Evolutionary conservation across 2,113 vertebrate species (phyloP).

Genomic region (Aegotheles bennettii): DNA sequence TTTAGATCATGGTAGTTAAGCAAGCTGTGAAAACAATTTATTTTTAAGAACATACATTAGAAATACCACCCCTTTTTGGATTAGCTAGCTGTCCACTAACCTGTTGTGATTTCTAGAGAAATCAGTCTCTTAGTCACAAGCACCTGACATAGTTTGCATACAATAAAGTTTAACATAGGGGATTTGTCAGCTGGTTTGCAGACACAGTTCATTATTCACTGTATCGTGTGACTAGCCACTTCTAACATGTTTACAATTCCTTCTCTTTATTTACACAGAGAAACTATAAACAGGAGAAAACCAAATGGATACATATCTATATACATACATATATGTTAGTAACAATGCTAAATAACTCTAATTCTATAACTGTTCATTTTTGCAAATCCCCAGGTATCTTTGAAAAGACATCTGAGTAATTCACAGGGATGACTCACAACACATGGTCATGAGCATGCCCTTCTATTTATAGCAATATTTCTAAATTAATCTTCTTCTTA

Average conservation of each 20-base stretch:
- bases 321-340: not conserved
- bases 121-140: constrained; percentile 5
- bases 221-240: not conserved
- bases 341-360: not conserved
- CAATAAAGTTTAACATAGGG: not conserved
- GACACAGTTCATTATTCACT: not conserved
- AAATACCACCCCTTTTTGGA: not conserved
- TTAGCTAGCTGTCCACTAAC: not conserved
- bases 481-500: constrained; percentile 19
- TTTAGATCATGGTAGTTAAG: not conserved
- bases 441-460: not conserved
- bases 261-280: not conserved
- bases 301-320: not conserved
- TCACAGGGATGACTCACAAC: constrained; percentile 36
- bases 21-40: not conserved
- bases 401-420: constrained; percentile 39
- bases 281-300: not conserved
- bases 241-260: not conserved
- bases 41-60: not conserved
- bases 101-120: not conserved
- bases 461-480: constrained; percentile 48
- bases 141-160: constrained; percentile 44
- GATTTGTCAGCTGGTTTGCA: constrained; percentile 8
- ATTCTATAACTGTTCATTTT: not conserved
- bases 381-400: not conserved